Evolutionary conservation across 2,888 invertebrate species (phyloP), one percentile per base, ranked within the genome.

Genomic region (Heteromurus nitidus): DNA sequence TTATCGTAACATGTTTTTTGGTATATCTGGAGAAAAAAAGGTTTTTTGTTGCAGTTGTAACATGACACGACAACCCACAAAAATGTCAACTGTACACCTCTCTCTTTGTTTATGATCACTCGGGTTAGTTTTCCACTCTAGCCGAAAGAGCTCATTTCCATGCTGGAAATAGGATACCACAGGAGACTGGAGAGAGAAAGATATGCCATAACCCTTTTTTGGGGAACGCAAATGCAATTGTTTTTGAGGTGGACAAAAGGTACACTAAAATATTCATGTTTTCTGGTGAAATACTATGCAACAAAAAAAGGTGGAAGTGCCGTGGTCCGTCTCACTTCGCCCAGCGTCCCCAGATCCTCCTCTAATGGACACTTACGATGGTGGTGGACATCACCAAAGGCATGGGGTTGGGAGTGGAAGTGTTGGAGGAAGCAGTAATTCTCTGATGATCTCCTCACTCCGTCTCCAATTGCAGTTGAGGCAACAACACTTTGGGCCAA

Each of bases 401-500:
- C 47, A 47, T 16, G 7, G n/a, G 1, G 47, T 7, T 47, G 5
- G 20, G 18, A 55, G 26, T n/a, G 13, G 26, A 22, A n/a, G 36
- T 36, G 36, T 13, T 36, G 36, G 47, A 3, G n/a, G 11, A n/a
- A 16, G 47, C 18, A 5, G 24, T 55, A 30, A 62, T 18, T 30
- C 62, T 1, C 31, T 77, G 26, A 60, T 69, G 64, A 22, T 75
- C 2, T 65, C 84, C 16, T 77, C 84, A 5, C 77, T 80, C 2
- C 80, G 84, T 47, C 83, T 86, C 7, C 82, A 81, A 20, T 64
- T 86, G 5, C 31, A 62, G 20, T 80, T 86, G 1, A 26, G 76
- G 11, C 67, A 70, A 2, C 65, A 80, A 11, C 86, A 86, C 50
- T 86, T 86, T 80, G 81, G 80, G 7, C 30, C 79, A 2, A 74